Evolutionary conservation across 2,113 vertebrate species (phyloP).

Genomic region (Ramphastos sulfuratus): DNA sequence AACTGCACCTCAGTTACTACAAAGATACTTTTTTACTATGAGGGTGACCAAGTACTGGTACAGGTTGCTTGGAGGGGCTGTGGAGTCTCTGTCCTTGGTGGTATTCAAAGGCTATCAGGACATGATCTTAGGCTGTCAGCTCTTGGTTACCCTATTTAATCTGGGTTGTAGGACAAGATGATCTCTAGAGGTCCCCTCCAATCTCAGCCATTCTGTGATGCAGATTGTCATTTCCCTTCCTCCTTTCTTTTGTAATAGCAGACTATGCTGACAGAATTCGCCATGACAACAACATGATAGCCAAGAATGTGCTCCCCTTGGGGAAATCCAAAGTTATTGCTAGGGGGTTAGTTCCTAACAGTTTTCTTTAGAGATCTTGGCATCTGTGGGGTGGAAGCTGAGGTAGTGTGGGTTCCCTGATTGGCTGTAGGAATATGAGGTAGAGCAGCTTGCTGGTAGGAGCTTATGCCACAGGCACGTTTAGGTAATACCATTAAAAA

Average conservation of each 20-base stretch:
- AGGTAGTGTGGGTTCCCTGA: neutral
- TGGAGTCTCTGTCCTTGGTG: neutral
- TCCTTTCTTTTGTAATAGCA: neutral
- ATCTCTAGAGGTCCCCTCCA: neutral
- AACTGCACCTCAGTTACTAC: rapidly evolving
- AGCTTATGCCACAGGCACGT: neutral
- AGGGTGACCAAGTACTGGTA: neutral
- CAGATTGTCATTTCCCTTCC: neutral
- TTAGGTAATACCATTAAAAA: neutral
- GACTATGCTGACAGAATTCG: neutral
- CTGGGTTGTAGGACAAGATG: neutral
- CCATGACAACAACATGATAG: neutral
- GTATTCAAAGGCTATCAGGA: neutral
- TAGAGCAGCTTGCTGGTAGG: neutral
- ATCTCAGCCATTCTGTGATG: neutral
- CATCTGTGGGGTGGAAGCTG: neutral
- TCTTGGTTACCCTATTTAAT: neutral
- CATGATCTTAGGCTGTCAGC: neutral
- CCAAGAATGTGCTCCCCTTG: neutral
- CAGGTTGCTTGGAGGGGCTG: neutral
- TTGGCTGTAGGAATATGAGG: neutral
- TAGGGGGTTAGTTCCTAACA: neutral
- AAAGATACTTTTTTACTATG: neutral
- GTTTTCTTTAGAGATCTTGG: neutral
- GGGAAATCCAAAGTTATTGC: neutral